These are phyloP conservation scores for Leptocoma aspasia DNA, from an alignment of 2,113 vertebrate genomes.

Conservation along the genomic window DNA sequence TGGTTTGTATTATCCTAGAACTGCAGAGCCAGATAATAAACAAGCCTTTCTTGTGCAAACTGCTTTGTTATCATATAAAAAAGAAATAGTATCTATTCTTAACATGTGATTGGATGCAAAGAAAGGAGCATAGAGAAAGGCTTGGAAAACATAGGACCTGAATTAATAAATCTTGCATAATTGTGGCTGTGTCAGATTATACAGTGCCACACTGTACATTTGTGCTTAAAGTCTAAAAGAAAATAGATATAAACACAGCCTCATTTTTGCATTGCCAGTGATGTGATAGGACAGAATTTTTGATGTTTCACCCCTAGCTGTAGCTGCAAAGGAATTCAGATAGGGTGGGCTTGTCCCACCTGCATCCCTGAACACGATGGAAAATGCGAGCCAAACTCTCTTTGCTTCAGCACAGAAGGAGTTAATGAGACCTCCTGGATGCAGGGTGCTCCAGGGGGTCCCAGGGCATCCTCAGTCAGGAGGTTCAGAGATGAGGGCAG, in stretches of 20 bases:
- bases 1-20: background rate
- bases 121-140: background rate
- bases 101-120: background rate
- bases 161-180: background rate
- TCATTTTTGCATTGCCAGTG: background rate
- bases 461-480: background rate
- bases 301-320: background rate
- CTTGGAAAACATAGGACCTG: background rate
- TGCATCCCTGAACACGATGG: accelerated
- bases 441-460: background rate
- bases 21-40: background rate
- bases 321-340: background rate
- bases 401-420: background rate
- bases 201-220: background rate
- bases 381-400: background rate
- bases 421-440: background rate
- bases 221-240: background rate
- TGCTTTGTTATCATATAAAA: background rate
- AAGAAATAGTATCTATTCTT: background rate
- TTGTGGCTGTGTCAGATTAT: background rate
- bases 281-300: background rate
- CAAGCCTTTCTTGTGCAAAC: background rate
- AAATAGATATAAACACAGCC: background rate
- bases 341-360: too few species aligned
- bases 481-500: background rate